Evolutionary conservation across 2,113 vertebrate species (phyloP).

Genomic region (Fulica atra): DNA sequence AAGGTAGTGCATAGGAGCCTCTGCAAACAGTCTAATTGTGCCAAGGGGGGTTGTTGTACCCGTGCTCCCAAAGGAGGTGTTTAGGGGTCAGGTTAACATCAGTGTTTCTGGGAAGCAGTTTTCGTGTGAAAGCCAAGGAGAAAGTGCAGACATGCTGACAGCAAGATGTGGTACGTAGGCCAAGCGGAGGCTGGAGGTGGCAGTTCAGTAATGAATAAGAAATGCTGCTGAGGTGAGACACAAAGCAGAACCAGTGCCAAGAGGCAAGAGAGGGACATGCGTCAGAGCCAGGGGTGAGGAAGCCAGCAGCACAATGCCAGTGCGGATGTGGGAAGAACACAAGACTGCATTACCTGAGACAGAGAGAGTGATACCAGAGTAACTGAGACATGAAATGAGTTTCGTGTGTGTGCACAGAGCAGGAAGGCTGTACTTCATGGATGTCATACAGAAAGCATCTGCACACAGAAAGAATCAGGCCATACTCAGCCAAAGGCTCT

Average conservation of each 20-base stretch:
- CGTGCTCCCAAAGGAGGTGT: background rate
- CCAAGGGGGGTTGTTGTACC: background rate
- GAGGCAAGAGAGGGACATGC: background rate
- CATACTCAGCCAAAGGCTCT: background rate
- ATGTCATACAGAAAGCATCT: background rate
- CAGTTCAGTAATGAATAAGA: background rate
- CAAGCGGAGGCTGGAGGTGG: background rate
- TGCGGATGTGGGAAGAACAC: fast-evolving
- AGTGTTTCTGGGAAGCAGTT: background rate
- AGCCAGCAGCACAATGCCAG: background rate
- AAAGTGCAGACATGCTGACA: background rate
- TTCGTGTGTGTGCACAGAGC: fast-evolving
- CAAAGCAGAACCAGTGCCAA: background rate
- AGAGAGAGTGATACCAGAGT: background rate
- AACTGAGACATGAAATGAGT: background rate
- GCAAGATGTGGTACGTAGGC: background rate
- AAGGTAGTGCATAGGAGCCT: background rate
- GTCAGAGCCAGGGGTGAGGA: fast-evolving
- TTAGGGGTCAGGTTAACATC: background rate
- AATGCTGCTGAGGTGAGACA: background rate
- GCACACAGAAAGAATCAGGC: background rate
- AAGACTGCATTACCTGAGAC: background rate
- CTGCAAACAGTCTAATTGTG: background rate
- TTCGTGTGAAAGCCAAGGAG: background rate
- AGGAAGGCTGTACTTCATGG: background rate